Base-by-base conservation (phyloP, 2,113 vertebrate species). In the Catharus bicknelli region DNA sequence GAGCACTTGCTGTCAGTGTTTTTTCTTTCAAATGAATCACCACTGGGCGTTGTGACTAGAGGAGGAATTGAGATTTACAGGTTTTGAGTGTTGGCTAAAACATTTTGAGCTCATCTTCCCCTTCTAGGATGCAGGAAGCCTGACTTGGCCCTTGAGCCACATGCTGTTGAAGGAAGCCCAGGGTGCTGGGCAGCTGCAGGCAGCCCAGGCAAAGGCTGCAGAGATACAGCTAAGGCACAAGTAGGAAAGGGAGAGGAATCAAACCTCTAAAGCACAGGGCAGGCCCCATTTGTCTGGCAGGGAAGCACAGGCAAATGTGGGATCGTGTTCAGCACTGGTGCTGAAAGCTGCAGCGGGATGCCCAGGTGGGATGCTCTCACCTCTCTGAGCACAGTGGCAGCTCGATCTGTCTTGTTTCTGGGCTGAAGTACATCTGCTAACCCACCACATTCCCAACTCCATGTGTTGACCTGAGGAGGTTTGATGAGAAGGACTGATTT, bases 401-500 rank as follows among this genome's bases (percentile, higher is more conserved):
- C 25, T 50, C 7, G 0, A 13, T 32, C 48, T 45, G 25, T n/a
- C 47, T 70, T 57, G 7, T 32, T 84, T 54, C 58, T 80, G 54
- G 40, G 61, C 79, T 59, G 19, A 86, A 75, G 40, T 17, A 74
- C 40, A 43, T 32, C 32, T 81, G 61, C 26, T 83, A 69, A 64
- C 67, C 43, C 50, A 48, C 15, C 32, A 9, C 81, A 63, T 23
- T 64, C 57, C 4, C 32, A 70, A 4, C 30, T 54, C 64, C 89
- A 84, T 11, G 4, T 69, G 42, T 51, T 96, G 97, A 97, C 96
- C 96, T 94, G 89, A 91, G 91, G 91, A 96, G 91, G 94, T 95
- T 90, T 59, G 96, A 95, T 95, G 96, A 87, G 90, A 95, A 92
- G 93, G 96, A 97, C 97, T 96, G 89, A 85, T 95, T 96, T 98